These are phyloP conservation scores for Mercenaria mercenaria DNA, from an alignment of 1,140 invertebrate species.

Conservation along the genomic window DNA sequence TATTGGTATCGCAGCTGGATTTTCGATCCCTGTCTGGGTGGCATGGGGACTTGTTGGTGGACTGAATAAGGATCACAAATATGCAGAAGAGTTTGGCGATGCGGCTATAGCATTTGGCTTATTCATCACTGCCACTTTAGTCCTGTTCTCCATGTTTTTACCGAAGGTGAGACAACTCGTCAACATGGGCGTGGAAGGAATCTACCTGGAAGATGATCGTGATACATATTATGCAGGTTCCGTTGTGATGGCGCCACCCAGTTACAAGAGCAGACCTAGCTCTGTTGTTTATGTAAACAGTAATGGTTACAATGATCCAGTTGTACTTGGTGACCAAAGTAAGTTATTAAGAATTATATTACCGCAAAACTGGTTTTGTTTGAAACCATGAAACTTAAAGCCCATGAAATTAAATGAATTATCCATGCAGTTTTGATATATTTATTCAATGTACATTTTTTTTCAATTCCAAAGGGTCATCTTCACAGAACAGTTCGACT, in stretches of 20 bases:
- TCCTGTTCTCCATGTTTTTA: slow-evolving; percentile 97
- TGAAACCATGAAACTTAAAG: too few relatives aligned
- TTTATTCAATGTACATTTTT: too few relatives aligned
- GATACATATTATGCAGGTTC: slow-evolving; percentile 89
- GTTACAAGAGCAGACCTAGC: slow-evolving; percentile 88
- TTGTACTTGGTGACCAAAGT: slow-evolving; percentile 78
- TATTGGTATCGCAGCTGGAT: slow-evolving; percentile 94
- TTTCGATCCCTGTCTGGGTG: slow-evolving; percentile 93
- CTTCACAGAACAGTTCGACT: too few relatives aligned
- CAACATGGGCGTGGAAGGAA: slow-evolving; percentile 91
- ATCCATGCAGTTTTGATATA: too few relatives aligned
- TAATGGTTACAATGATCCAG: slow-evolving; percentile 78
- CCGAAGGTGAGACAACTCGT: slow-evolving; percentile 95
- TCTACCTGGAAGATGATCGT: slow-evolving; percentile 91
- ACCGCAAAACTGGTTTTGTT: neutral
- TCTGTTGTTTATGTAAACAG: slow-evolving; percentile 89
- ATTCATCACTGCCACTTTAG: slow-evolving; percentile 92
- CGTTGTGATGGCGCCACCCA: slow-evolving; percentile 81
- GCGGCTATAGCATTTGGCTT: slow-evolving; percentile 95
- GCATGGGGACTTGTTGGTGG: slow-evolving; percentile 92
- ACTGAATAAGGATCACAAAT: slow-evolving; percentile 88
- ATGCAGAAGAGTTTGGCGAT: slow-evolving; percentile 88
- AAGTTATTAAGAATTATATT: too few relatives aligned
- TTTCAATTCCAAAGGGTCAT: too few relatives aligned
- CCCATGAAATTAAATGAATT: too few relatives aligned